Conservation (phyloP, 2,113 vertebrate genomes). For the Origma solitaria region DNA sequence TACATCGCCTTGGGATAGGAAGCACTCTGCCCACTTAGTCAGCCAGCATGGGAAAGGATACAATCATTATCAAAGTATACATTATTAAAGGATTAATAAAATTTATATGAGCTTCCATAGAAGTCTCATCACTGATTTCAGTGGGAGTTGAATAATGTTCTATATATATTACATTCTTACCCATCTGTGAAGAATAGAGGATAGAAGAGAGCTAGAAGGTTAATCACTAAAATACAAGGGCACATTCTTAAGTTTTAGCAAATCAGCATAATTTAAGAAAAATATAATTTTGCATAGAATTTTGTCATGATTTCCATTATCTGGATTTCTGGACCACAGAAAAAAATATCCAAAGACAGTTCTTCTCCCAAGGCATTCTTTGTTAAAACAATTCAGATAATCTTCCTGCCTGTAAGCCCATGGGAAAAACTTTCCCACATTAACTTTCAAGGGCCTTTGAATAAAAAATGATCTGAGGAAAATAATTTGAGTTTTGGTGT, state of each 20-base stretch:
- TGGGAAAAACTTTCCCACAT: not conserved
- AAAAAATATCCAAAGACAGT: not conserved
- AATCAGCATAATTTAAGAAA: not conserved
- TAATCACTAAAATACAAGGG: not conserved
- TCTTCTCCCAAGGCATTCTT: not conserved
- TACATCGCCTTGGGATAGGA: not conserved
- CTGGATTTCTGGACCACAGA: not conserved
- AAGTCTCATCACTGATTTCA: not conserved
- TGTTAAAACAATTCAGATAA: not conserved
- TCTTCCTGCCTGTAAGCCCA: not conserved
- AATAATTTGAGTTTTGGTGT: not conserved
- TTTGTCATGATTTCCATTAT: not conserved
- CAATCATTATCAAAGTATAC: not conserved
- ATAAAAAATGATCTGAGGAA: not conserved
- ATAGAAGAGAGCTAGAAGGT: not conserved
- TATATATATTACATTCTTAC: not conserved
- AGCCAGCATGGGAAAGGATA: not conserved
- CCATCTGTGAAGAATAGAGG: not conserved
- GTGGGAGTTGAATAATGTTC: not conserved
- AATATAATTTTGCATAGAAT: not conserved
- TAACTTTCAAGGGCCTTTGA: not conserved
- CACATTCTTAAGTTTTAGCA: not conserved
- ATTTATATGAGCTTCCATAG: not conserved
- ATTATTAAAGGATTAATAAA: not conserved
- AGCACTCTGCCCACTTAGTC: not conserved